Conservation (phyloP, 1,140 invertebrate species). For the Caenorhabditis brenneri region DNA sequence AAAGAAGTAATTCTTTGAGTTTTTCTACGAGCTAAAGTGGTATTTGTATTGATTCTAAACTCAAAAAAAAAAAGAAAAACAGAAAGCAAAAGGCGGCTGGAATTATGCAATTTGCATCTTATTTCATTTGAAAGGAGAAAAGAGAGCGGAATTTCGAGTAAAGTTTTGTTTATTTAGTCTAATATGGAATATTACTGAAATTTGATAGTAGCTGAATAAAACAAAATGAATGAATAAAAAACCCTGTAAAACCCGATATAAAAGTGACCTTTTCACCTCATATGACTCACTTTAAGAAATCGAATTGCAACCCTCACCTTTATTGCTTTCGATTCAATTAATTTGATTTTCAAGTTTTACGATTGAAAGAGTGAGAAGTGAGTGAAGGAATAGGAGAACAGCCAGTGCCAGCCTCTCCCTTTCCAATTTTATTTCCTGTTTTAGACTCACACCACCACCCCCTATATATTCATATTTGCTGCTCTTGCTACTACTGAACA, state of each 20-base stretch:
- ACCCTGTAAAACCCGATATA: background rate
- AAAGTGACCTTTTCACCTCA: background rate
- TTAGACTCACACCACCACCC: background rate
- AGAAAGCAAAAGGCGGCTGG: background rate
- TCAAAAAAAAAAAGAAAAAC: background rate
- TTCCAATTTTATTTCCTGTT: slow-evolving; percentile 34
- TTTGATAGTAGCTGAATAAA: too few species aligned
- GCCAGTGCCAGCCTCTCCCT: background rate
- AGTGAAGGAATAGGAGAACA: background rate
- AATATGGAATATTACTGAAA: background rate
- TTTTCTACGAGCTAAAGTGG: background rate
- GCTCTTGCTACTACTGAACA: slow-evolving; percentile 20
- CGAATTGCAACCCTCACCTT: background rate
- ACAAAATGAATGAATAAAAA: background rate
- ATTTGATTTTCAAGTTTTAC: background rate
- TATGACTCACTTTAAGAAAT: background rate
- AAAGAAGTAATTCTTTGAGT: slow-evolving; percentile 18
- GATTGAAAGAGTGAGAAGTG: background rate
- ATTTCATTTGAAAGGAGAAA: background rate
- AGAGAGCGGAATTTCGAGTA: background rate
- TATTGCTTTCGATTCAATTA: background rate
- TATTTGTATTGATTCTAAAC: background rate
- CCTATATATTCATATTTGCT: slow-evolving; percentile 27
- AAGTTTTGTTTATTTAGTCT: slow-evolving; percentile 34
- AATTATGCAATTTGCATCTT: slow-evolving; percentile 31